These are phyloP conservation scores for Orussus abietinus DNA, from an alignment of 1,140 invertebrate species.

Conservation along the genomic window DNA sequence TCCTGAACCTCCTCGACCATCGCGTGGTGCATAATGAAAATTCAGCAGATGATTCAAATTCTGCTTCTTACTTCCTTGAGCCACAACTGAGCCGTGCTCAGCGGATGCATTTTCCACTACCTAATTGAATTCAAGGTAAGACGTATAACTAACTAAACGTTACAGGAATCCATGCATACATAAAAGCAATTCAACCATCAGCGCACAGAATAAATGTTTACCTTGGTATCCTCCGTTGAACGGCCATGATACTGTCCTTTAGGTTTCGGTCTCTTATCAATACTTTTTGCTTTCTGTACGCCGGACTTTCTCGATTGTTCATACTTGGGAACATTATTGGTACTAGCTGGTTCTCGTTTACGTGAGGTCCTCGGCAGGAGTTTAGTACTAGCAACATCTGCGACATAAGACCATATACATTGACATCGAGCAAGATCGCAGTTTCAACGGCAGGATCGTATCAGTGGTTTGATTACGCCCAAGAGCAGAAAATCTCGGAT, in stretches of 20 bases:
- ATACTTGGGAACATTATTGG: conserved; percentile 54
- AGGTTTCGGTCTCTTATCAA: conserved; percentile 74
- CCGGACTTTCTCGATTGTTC: conserved; percentile 61
- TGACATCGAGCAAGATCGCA: too few relatives aligned
- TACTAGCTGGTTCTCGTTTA: conserved; percentile 59
- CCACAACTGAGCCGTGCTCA: conserved; percentile 77
- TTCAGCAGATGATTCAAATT: conserved; percentile 91
- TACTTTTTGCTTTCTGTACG: conserved; percentile 60
- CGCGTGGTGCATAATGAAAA: conserved; percentile 71
- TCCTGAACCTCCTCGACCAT: conserved; percentile 36
- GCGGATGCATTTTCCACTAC: conserved; percentile 57
- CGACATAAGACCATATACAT: too few relatives aligned
- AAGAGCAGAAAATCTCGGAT: too few relatives aligned
- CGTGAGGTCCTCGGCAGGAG: conserved; percentile 61
- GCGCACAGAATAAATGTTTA: too few relatives aligned
- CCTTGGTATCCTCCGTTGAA: conserved; percentile 72
- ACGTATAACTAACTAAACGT: conserved; percentile 13
- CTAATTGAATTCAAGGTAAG: conserved; percentile 25
- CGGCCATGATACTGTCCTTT: conserved; percentile 62
- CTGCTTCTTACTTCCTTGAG: conserved; percentile 83
- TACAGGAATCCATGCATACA: too few relatives aligned
- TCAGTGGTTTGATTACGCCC: too few relatives aligned
- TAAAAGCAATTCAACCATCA: too few relatives aligned
- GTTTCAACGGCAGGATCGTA: too few relatives aligned
- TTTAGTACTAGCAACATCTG: conserved; percentile 60